Evolutionary conservation across 2,113 vertebrate genomes (phyloP), one percentile per base, ranked within the genome.

Genomic region (Poecile atricapillus): DNA sequence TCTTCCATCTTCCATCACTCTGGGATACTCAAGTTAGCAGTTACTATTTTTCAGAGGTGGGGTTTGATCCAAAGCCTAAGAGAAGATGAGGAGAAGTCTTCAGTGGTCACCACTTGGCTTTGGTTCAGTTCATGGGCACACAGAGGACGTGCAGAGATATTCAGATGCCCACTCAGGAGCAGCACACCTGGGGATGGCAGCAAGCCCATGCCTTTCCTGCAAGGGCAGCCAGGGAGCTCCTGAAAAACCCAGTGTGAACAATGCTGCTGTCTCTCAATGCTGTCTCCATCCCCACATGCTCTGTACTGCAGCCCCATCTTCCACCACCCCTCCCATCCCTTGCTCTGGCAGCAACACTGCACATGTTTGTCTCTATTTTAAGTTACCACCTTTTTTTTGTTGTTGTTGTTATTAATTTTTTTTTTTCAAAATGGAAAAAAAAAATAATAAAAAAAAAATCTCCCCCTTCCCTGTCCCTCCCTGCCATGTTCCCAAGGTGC

Each of bases 401-500:
- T 25, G 46, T 47, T 47, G 0, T n/a, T 53, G 4, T 76, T 70
- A 59, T 41, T 93, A 58, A 97, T 35, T 94, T 64, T 75, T 93
- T 39, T 94, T 97, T 87, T 91, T 31, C 46, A 43, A 87, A 81
- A 95, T 30, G n/a, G 93, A n/a, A 67, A 64, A 46, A 49, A 43
- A 55, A 46, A 41, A n/a, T 10, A 39, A 39, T 39, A 37, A 67
- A 64, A 46, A 49, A 43, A 22, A 21, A 13, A 50, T 24, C 49
- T 78, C 55, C 70, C 50, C 80, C 53, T 85, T 83, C 68, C 53
- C 49, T 55, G 85, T 95, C 98, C 98, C 96, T 95, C 98, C 97
- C 98, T 98, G 97, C 98, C 92, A 83, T 64, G 97, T 98, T 98
- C 97, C 98, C 97, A 97, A 98, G 98, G 98, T 98, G 98, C 98